Evolutionary conservation across 2,888 invertebrate genomes (phyloP).

Genomic region (Zygothrica quintamaculata): DNA sequence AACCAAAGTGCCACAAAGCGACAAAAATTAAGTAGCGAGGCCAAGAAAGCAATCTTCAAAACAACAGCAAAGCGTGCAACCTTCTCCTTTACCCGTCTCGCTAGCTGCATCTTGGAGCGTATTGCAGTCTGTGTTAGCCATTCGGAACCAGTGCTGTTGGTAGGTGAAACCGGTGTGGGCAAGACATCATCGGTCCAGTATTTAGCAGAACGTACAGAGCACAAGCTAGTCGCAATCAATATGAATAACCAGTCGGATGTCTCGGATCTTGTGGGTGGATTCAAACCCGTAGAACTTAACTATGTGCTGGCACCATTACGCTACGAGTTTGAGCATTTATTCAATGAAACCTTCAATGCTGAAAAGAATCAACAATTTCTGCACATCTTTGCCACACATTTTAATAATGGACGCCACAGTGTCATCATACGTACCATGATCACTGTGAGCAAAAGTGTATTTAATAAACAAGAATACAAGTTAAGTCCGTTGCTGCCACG

Average conservation of each 20-base stretch:
- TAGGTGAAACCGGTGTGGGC: conserved; percentile 99
- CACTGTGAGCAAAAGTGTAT: conserved; percentile 86
- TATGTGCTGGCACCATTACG: conserved; percentile 92
- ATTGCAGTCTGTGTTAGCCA: conserved; percentile 93
- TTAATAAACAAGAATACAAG: conserved; percentile 71
- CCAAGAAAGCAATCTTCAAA: conserved; percentile 44
- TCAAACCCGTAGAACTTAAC: conserved; percentile 97
- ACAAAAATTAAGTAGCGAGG: conserved; percentile 68
- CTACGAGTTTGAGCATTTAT: conserved; percentile 92
- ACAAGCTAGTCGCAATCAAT: conserved; percentile 96
- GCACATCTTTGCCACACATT: conserved; percentile 91
- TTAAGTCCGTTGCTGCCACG: conserved; percentile 82
- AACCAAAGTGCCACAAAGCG: conserved; percentile 64
- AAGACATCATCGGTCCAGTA: conserved; percentile 98
- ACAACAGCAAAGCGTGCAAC: conserved; percentile 84
- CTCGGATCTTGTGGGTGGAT: conserved; percentile 97
- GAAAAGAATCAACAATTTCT: conserved; percentile 93
- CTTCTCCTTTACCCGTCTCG: conserved; percentile 93
- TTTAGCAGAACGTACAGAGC: conserved; percentile 92
- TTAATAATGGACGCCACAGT: conserved; percentile 89
- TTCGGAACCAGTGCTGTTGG: conserved; percentile 95
- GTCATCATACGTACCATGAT: conserved; percentile 91
- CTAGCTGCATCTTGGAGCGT: conserved; percentile 93
- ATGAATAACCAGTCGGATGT: conserved; percentile 99
- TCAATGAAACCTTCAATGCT: conserved; percentile 90